Conservation (phyloP, 2,888 invertebrate species). For the Andrena dorsata region DNA sequence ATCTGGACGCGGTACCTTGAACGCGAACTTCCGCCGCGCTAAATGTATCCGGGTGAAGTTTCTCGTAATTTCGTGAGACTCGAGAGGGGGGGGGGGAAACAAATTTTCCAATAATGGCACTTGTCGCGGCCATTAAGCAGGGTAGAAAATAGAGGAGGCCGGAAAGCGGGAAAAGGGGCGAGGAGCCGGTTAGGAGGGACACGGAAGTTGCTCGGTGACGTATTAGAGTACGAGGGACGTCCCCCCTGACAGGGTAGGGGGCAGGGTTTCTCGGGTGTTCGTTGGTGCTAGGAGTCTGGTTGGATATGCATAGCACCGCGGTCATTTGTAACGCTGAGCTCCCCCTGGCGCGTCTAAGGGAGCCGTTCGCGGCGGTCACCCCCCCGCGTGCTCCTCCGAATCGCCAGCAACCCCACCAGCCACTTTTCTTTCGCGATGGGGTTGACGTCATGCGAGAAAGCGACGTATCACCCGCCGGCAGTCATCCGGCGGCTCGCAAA, state of each 20-base stretch:
- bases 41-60: conserved; percentile 8
- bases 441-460: conserved; percentile 78
- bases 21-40: not conserved
- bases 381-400: conserved; percentile 45
- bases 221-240: conserved; percentile 62
- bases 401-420: conserved; percentile 40
- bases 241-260: conserved; percentile 31
- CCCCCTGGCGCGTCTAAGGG: conserved; percentile 73
- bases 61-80: conserved; percentile 26
- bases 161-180: conserved; percentile 25
- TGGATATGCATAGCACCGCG: conserved; percentile 81
- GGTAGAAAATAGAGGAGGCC: not conserved
- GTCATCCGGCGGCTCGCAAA: conserved; percentile 78
- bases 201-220: conserved; percentile 56
- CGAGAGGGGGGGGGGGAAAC: conserved; percentile 41
- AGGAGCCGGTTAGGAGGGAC: conserved; percentile 11
- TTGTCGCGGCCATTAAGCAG: conserved; percentile 46
- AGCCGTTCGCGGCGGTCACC: conserved; percentile 72
- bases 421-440: conserved; percentile 65
- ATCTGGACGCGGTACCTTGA: conserved; percentile 6
- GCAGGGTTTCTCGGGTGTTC: not conserved
- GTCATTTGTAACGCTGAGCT: conserved; percentile 82
- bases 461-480: conserved; percentile 79
- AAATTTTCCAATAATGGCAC: conserved; percentile 61
- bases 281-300: conserved; percentile 65